phyloP scores from a whole-genome alignment of 2,888 invertebrate species.

The Phymatocera aterrima region DNA sequence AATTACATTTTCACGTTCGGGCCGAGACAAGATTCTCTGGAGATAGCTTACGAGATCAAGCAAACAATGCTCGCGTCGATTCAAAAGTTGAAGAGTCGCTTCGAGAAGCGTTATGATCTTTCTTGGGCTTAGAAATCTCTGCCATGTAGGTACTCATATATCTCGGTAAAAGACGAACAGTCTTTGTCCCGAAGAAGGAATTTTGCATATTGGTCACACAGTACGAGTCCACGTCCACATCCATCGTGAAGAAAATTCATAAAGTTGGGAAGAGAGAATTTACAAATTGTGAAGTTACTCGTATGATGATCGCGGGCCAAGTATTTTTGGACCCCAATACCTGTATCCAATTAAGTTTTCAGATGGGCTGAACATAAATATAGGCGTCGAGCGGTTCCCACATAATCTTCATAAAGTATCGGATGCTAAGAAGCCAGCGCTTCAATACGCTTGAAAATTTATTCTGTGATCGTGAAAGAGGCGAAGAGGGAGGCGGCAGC shows the following conservation, averaged over 20 bases:
- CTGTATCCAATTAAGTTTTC: not conserved
- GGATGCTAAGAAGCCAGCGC: slow-evolving; percentile 9
- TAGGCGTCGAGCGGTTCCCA: slow-evolving; percentile 35
- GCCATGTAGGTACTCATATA: not conserved
- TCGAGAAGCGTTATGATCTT: not conserved
- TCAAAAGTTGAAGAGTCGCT: not conserved
- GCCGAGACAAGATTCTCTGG: slow-evolving; percentile 39
- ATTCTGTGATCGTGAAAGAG: slow-evolving; percentile 42
- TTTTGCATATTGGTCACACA: not conserved
- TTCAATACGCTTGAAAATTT: slow-evolving; percentile 50
- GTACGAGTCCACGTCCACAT: too few relatives aligned
- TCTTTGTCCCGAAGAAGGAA: not conserved
- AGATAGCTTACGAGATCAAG: slow-evolving; percentile 18
- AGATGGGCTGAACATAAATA: not conserved
- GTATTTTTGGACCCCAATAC: not conserved
- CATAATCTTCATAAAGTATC: slow-evolving; percentile 44
- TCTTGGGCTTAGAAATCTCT: not conserved
- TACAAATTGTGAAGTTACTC: too few relatives aligned
- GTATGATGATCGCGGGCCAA: too few relatives aligned
- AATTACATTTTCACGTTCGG: not conserved
- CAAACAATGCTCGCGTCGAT: slow-evolving; percentile 19
- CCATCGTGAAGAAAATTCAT: too few relatives aligned
- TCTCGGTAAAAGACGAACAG: not conserved
- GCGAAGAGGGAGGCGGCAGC: not conserved
- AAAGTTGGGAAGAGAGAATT: too few relatives aligned